These are phyloP conservation scores for Neodiprion virginianus DNA, from an alignment of 1,140 invertebrate genomes.

Conservation along the genomic window DNA sequence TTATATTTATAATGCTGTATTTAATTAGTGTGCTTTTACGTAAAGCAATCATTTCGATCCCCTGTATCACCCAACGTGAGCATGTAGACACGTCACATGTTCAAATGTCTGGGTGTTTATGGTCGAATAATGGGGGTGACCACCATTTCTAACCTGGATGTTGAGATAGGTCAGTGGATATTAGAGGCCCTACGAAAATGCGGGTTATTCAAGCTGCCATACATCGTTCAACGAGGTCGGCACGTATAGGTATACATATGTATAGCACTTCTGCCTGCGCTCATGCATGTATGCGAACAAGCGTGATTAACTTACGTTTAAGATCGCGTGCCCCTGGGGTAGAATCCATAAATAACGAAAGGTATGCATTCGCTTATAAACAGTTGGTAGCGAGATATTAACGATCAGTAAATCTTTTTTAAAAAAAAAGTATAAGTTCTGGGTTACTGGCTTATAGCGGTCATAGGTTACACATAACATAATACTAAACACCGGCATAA, in stretches of 20 bases:
- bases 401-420: neutral
- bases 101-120: no score
- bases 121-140: neutral
- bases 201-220: neutral
- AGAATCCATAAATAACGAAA: neutral
- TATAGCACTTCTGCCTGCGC: neutral
- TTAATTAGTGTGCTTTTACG: no score
- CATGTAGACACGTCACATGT: no score
- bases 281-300: neutral
- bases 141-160: neutral
- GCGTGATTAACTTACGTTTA: neutral
- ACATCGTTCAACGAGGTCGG: neutral
- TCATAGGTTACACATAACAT: neutral
- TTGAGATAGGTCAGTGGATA: neutral
- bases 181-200: neutral
- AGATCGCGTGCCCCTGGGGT: conserved; percentile 1
- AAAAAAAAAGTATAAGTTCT: neutral
- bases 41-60: no score
- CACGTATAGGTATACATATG: no score
- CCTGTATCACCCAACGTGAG: no score
- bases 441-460: neutral
- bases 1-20: no score
- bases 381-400: neutral
- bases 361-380: conserved; percentile 1
- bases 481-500: neutral